These are phyloP conservation scores for Drosophila demipolita DNA, from an alignment of 2,888 invertebrate genomes.

Conservation along the genomic window DNA sequence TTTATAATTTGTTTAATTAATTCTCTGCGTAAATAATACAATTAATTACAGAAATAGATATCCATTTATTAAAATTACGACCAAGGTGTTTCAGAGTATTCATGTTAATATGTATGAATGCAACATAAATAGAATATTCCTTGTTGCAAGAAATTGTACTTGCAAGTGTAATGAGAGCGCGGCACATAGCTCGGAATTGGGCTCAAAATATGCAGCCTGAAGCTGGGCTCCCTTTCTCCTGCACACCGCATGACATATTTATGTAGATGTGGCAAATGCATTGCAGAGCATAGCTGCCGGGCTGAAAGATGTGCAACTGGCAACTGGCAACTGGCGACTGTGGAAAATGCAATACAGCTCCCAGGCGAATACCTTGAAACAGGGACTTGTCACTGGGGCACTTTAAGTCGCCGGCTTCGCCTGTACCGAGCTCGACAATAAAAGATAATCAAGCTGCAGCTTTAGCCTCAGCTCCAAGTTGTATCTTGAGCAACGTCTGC, in stretches of 20 bases:
- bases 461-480: slow-evolving; percentile 3
- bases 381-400: slow-evolving; percentile 56
- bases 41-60: neutral
- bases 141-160: neutral
- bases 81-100: slow-evolving; percentile 13
- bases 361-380: slow-evolving; percentile 50
- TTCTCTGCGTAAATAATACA: neutral
- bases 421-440: slow-evolving; percentile 49
- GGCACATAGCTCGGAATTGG: slow-evolving; percentile 17
- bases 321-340: slow-evolving; percentile 18
- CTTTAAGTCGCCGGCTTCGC: slow-evolving; percentile 38
- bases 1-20: neutral
- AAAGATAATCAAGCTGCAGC: slow-evolving; percentile 64
- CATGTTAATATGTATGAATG: slow-evolving; percentile 32
- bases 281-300: slow-evolving; percentile 17
- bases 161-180: slow-evolving; percentile 67
- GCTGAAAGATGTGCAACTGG: slow-evolving; percentile 29
- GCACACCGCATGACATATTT: slow-evolving; percentile 5
- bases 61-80: neutral
- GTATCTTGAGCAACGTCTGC: slow-evolving; percentile 10
- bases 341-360: slow-evolving; percentile 68
- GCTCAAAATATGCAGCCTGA: slow-evolving; percentile 32
- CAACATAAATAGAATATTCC: slow-evolving; percentile 8
- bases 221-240: neutral
- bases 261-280: slow-evolving; percentile 15